phyloP scores from a whole-genome alignment of 2,113 vertebrate species.

The Climacteris rufus region DNA sequence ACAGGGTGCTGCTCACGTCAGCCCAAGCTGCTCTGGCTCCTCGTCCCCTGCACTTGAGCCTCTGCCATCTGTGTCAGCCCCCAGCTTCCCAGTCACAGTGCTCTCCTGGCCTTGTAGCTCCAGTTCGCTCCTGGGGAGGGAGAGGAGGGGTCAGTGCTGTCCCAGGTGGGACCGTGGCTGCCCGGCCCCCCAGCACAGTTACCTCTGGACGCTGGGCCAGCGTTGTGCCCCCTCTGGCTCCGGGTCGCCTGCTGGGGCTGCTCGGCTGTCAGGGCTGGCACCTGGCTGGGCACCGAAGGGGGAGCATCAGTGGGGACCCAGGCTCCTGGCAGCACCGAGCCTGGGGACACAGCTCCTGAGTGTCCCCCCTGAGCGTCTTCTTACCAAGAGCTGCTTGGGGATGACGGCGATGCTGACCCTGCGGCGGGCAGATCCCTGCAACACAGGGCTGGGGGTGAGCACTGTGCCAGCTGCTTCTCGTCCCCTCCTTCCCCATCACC shows the following conservation, averaged over 20 bases:
- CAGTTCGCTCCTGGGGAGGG: neutral
- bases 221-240: neutral
- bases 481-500: neutral
- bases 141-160: neutral
- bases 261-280: neutral
- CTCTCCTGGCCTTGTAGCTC: neutral
- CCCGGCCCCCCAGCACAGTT: rapidly evolving
- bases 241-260: neutral
- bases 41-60: neutral
- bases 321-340: rapidly evolving
- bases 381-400: conserved; percentile 69
- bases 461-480: rapidly evolving
- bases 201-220: conserved; percentile 3
- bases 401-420: conserved; percentile 80
- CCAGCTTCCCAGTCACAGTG: rapidly evolving
- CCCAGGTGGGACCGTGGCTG: rapidly evolving
- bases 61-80: neutral
- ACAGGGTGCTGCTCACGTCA: conserved; percentile 13
- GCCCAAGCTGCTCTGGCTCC: neutral
- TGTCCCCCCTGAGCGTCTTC: rapidly evolving
- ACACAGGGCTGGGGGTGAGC: neutral
- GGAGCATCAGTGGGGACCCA: neutral
- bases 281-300: conserved; percentile 12
- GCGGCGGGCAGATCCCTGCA: conserved; percentile 65
- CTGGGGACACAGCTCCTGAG: neutral